phyloP scores from a whole-genome alignment of 2,797 vertebrate genomes.

The Emys orbicularis region DNA sequence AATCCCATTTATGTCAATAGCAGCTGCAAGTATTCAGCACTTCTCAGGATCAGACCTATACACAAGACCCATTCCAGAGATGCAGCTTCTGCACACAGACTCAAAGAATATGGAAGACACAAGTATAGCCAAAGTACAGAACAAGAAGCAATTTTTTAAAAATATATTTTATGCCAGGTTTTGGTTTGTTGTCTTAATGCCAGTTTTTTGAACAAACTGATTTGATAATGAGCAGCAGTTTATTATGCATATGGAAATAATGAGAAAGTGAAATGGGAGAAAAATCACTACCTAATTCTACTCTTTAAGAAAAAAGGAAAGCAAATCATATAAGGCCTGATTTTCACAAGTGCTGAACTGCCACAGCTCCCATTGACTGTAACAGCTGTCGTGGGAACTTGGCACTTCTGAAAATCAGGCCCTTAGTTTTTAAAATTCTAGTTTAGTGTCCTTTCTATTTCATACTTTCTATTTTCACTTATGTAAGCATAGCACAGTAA shows the following conservation, averaged over 20 bases:
- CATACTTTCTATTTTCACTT: not conserved
- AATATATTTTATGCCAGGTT: not conserved
- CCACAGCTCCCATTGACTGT: not conserved
- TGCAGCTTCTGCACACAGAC: not conserved
- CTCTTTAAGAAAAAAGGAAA: not conserved
- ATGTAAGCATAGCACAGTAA: not conserved
- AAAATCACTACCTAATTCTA: not conserved
- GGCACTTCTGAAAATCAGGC: rapidly evolving
- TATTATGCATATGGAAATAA: not conserved
- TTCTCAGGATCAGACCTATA: not conserved
- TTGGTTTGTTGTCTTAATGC: not conserved
- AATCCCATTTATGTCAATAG: rapidly evolving
- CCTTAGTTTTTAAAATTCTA: not conserved
- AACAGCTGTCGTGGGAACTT: not conserved
- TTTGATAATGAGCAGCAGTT: not conserved
- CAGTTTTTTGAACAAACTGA: not conserved
- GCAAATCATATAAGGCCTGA: not conserved
- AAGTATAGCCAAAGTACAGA: not conserved
- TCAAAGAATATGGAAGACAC: not conserved
- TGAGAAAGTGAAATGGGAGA: not conserved
- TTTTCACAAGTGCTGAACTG: not conserved
- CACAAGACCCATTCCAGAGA: not conserved
- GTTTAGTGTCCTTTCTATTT: not conserved
- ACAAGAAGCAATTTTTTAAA: not conserved
- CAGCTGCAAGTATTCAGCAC: not conserved